A percentile compares a stretch with the other conserved stretches of the same genome.
Conservation (phyloP, 2,113 vertebrate genomes). For the Anoplopoma fimbria region DNA sequence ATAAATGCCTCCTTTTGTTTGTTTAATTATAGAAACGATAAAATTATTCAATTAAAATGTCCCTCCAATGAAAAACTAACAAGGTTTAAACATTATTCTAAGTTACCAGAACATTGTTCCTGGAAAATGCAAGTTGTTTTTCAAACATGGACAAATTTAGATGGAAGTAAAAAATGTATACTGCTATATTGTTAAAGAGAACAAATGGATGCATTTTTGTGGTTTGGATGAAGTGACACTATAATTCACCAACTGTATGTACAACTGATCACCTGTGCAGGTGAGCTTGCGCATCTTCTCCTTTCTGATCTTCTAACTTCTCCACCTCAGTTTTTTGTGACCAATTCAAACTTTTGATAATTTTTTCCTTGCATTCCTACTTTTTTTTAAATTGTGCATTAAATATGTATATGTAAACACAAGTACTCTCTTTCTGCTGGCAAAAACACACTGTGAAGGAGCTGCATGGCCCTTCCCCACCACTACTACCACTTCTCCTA, state of each 20-base stretch:
- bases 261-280: background rate
- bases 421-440: background rate
- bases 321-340: background rate
- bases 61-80: background rate
- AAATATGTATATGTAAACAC: background rate
- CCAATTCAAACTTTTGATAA: background rate
- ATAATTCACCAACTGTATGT: background rate
- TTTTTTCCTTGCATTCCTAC: background rate
- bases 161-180: background rate
- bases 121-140: background rate
- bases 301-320: background rate
- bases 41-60: background rate
- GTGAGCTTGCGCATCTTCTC: background rate
- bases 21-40: background rate
- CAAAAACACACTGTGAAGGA: constrained; percentile 17
- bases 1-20: background rate
- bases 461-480: background rate
- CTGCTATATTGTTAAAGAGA: background rate
- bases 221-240: background rate
- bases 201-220: background rate
- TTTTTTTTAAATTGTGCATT: background rate
- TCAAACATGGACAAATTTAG: background rate
- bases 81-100: background rate
- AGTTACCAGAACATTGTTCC: background rate
- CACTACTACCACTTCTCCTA: constrained; percentile 2